These are phyloP conservation scores for Drosophila mojavensis DNA, from an alignment of 1,140 invertebrate genomes.

Conservation along the genomic window DNA sequence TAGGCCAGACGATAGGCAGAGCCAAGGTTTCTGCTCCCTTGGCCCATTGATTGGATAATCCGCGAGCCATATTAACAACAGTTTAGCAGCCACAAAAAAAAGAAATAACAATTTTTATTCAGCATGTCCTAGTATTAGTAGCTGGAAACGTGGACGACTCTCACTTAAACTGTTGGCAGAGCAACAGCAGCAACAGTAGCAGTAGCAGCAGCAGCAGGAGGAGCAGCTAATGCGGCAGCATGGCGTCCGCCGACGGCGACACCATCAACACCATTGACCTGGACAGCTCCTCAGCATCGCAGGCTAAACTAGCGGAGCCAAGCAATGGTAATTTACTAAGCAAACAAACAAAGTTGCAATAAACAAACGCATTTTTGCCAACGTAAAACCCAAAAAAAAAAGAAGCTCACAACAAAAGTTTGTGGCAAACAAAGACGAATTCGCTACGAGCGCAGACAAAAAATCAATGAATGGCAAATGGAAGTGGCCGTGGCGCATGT, in stretches of 20 bases:
- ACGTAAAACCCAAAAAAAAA: neutral
- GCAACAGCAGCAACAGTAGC: conserved; percentile 20
- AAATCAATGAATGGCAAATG: conserved; percentile 80
- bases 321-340: conserved; percentile 70
- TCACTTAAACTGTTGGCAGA: conserved; percentile 15
- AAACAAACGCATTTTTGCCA: neutral
- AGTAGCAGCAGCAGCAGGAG: conserved; percentile 60
- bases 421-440: conserved; percentile 1
- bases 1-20: conserved; percentile 21
- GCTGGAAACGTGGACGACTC: conserved; percentile 13
- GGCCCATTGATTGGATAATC: conserved; percentile 63
- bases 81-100: neutral
- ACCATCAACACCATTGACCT: conserved; percentile 88
- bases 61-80: neutral
- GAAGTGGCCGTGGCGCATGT: conserved; percentile 78
- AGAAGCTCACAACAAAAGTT: too few species aligned
- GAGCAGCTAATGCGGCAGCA: conserved; percentile 68
- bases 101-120: neutral
- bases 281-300: conserved; percentile 81
- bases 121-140: conserved; percentile 36
- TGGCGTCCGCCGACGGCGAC: conserved; percentile 88
- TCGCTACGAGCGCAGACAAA: conserved; percentile 47
- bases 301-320: conserved; percentile 69
- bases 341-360: conserved; percentile 1
- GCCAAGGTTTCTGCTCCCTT: conserved; percentile 54